Evolutionary conservation across 2,113 vertebrate species (phyloP).

Genomic region (Rhea americana): DNA sequence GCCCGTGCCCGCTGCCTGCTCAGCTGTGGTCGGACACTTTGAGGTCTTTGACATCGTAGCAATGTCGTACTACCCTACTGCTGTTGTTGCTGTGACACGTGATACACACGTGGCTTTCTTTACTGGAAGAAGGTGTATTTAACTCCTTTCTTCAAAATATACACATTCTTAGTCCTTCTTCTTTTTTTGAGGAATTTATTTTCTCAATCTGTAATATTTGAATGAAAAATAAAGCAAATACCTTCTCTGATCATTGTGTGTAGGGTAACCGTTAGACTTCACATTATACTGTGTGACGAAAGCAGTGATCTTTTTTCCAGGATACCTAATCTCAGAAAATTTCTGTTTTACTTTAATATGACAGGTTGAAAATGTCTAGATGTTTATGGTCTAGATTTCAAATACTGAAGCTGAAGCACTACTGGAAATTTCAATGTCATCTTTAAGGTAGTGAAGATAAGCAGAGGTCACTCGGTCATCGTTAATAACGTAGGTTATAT

Average conservation of each 20-base stretch:
- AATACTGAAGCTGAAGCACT: slow-evolving; percentile 23
- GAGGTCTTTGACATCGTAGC: neutral
- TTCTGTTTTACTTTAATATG: neutral
- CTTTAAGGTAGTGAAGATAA: slow-evolving; percentile 59
- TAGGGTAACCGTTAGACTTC: neutral
- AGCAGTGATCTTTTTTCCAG: neutral
- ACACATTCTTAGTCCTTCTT: neutral
- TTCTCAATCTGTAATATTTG: neutral
- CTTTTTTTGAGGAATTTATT: neutral
- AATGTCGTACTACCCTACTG: neutral
- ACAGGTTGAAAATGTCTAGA: slow-evolving; percentile 11
- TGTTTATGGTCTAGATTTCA: slow-evolving; percentile 27
- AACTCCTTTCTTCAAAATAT: neutral
- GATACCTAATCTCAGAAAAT: neutral
- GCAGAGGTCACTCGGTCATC: slow-evolving; percentile 44
- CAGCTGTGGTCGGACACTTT: neutral
- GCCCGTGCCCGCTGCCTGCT: neutral
- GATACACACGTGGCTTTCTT: neutral
- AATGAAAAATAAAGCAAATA: neutral
- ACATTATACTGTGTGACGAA: neutral
- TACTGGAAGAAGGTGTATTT: neutral
- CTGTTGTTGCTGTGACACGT: neutral
- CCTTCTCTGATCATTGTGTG: neutral
- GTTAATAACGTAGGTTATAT: slow-evolving; percentile 59
- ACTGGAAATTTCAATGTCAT: slow-evolving; percentile 54